Conservation (phyloP, 2,113 vertebrate species). For the Delphinus delphis region DNA sequence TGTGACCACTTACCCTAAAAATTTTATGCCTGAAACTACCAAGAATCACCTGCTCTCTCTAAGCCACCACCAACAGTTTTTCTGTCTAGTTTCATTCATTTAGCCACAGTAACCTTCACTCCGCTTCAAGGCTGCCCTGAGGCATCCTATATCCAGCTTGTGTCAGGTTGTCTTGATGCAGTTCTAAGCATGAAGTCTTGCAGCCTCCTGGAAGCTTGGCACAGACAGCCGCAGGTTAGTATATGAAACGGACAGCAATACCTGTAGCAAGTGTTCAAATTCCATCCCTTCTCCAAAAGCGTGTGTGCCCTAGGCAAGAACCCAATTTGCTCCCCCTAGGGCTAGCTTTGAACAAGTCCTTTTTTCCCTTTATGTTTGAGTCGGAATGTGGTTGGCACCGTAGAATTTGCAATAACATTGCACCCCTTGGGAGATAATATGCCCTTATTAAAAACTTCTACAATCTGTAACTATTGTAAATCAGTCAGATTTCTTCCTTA, state of each 20-base stretch:
- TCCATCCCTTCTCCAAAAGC: constrained; percentile 53
- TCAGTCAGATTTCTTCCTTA: background rate
- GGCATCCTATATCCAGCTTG: constrained; percentile 54
- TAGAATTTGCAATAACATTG: background rate
- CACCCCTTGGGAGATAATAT: background rate
- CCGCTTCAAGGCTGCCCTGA: constrained; percentile 75
- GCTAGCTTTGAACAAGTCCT: constrained; percentile 58
- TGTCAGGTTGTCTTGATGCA: constrained; percentile 19
- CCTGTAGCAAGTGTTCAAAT: constrained; percentile 34
- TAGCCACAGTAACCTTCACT: constrained; percentile 64
- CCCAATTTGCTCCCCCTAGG: constrained; percentile 59
- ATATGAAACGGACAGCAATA: constrained; percentile 62
- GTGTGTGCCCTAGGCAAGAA: constrained; percentile 58
- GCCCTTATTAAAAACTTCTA: background rate
- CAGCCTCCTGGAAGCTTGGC: constrained; percentile 48
- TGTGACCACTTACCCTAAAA: background rate
- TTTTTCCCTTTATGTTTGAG: background rate
- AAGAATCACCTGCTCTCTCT: constrained; percentile 51
- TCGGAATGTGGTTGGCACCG: background rate
- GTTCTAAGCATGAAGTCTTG: constrained; percentile 73
- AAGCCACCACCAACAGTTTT: background rate
- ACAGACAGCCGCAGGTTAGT: constrained; percentile 52
- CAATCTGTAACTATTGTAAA: background rate
- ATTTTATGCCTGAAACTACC: constrained; percentile 21
- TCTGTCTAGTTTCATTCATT: constrained; percentile 68